phyloP scores from a whole-genome alignment of 2,113 vertebrate genomes.

The Silurus meridionalis region DNA sequence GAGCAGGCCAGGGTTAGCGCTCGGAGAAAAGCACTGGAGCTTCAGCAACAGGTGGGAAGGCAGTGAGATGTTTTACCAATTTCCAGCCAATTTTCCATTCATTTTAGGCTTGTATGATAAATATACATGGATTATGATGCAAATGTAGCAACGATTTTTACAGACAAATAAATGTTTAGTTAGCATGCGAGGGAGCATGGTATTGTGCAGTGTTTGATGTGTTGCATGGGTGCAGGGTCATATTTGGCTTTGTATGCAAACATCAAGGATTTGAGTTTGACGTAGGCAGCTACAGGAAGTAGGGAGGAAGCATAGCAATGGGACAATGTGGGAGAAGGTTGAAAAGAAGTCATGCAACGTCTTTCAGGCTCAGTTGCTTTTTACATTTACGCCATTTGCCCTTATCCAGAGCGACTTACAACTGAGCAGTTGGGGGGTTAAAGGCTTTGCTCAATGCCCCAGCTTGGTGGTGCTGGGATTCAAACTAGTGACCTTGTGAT shows the following conservation, averaged over 20 bases:
- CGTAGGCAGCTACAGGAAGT: background rate
- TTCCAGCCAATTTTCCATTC: background rate
- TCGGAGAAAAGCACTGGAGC: slow-evolving; percentile 82
- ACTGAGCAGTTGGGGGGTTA: too few species aligned
- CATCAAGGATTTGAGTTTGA: background rate
- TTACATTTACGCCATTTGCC: too few species aligned
- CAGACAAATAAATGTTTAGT: background rate
- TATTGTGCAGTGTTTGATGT: background rate
- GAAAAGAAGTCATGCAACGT: background rate
- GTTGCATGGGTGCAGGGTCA: background rate
- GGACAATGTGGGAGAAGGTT: background rate
- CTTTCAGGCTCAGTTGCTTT: background rate
- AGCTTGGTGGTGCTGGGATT: too few species aligned
- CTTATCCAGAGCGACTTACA: too few species aligned
- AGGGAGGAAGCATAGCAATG: background rate
- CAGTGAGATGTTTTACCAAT: background rate
- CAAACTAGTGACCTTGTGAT: too few species aligned
- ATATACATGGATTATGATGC: background rate
- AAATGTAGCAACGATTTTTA: background rate
- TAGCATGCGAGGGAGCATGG: background rate
- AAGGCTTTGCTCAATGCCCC: too few species aligned
- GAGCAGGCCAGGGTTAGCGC: slow-evolving; percentile 88
- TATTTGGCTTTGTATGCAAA: background rate
- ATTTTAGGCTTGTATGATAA: background rate
- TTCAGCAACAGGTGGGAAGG: slow-evolving; percentile 82